Conservation (phyloP, 2,888 invertebrate species). For the Latrodectus hesperus region DNA sequence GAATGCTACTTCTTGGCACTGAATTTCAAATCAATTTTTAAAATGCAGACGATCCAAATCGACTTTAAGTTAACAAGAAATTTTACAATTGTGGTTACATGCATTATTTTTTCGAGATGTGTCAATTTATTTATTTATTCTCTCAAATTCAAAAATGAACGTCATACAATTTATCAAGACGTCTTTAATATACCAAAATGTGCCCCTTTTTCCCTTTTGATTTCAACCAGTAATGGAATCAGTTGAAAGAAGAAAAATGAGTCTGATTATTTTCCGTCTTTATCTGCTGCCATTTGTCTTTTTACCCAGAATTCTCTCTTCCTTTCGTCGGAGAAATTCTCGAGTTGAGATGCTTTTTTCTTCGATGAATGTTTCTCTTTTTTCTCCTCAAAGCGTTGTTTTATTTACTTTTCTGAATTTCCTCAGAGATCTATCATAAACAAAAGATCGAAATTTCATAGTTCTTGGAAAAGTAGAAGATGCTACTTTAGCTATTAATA, state of each 20-base stretch:
- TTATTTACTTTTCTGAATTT: neutral
- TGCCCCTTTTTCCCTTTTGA: neutral
- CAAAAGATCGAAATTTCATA: too few relatives aligned
- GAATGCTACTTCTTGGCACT: too few relatives aligned
- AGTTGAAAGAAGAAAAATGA: conserved; percentile 12
- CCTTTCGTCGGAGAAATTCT: neutral
- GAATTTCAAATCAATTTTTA: too few relatives aligned
- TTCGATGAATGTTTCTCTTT: neutral
- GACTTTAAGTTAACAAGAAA: too few relatives aligned
- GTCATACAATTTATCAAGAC: neutral
- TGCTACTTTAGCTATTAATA: too few relatives aligned
- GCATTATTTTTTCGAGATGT: too few relatives aligned
- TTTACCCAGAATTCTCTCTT: neutral
- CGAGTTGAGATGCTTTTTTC: neutral
- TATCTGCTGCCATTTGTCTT: conserved; percentile 43
- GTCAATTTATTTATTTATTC: too few relatives aligned
- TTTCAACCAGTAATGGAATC: conserved; percentile 23
- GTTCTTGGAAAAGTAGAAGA: too few relatives aligned
- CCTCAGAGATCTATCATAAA: too few relatives aligned
- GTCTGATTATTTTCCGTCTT: conserved; percentile 43
- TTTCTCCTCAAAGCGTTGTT: neutral
- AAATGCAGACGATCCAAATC: too few relatives aligned
- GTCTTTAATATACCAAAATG: neutral
- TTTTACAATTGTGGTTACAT: too few relatives aligned
- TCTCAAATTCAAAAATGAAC: neutral